phyloP scores from a whole-genome alignment of 2,113 vertebrate genomes.

The Phalacrocorax brasilianus region DNA sequence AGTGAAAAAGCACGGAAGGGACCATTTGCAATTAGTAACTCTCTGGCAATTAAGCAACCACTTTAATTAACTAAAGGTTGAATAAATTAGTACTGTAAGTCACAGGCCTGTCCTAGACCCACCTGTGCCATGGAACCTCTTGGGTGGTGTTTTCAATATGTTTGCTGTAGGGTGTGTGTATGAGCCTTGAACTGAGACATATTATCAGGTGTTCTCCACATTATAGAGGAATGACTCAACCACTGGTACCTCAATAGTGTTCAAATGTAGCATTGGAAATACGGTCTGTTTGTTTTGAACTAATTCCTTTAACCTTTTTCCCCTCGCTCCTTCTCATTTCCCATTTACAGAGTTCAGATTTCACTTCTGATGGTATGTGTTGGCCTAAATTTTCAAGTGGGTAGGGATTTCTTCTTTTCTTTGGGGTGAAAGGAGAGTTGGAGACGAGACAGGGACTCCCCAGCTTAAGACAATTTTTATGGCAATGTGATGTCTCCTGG shows the following conservation, averaged over 20 bases:
- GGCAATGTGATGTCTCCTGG: not conserved
- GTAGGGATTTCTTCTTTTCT: not conserved
- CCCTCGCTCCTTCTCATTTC: not conserved
- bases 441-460: not conserved
- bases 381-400: not conserved
- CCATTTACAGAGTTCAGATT: not conserved
- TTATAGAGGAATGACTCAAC: not conserved
- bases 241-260: constrained; percentile 29
- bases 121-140: not conserved
- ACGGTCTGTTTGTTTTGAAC: not conserved
- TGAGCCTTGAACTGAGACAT: not conserved
- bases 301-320: not conserved
- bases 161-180: not conserved
- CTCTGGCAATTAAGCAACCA: not conserved
- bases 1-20: not conserved
- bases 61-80: not conserved
- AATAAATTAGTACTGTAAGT: not conserved
- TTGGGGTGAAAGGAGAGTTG: not conserved
- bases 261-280: not conserved
- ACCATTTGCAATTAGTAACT: not conserved
- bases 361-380: not conserved
- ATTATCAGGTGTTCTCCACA: not conserved
- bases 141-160: not conserved
- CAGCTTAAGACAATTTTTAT: not conserved
- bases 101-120: not conserved